Base-by-base conservation (phyloP, 1,140 invertebrate genomes). In the Adoxophyes honmai region DNA sequence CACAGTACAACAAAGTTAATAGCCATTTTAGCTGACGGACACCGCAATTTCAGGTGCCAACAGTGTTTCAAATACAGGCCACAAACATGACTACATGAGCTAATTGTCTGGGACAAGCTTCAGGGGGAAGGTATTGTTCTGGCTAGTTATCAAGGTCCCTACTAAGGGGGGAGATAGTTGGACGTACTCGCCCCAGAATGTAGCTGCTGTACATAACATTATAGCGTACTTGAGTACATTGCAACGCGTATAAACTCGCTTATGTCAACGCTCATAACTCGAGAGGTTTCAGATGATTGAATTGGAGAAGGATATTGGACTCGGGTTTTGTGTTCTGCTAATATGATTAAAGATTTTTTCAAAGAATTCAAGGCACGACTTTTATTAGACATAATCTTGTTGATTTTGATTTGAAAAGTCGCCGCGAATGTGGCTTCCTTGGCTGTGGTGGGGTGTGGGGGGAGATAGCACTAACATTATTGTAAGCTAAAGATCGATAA, bases 241-340 rank as follows among this genome's bases (percentile, higher is more conserved):
- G 42, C 28, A 48, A 48, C 18, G 42, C 42, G 13, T 28, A 48
- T 48, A 48, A 48, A 48, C 21, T 48, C 21, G 42, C 11, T 48
- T 48, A 48, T 33, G 42, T 48, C 16, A 18, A n/a, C 42, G 42
- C 42, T 48, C 21, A 33, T 48, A 48, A 48, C 42, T 33, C 42
- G 6, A 48, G 42, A 48, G 18, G 21, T 18, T 48, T 48, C 42
- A 13, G 42, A 18, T 48, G 21, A 48, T 48, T 18, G 42, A 48
- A 48, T 48, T 48, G 18, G 42, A 48, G n/a, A 8, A 48, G 42
- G n/a, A 28, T 21, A 48, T 48, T 48, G 4, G 18, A 48, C 21
- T 48, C 42, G 42, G 39, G 10, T 48, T 48, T 48, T 5, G 14
- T 48, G 21, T 21, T 48, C 21, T 3, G 21, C 21, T 6, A 28